These are phyloP conservation scores for Galerucella nymphaeae DNA, from an alignment of 2,888 invertebrate species.

Conservation along the genomic window DNA sequence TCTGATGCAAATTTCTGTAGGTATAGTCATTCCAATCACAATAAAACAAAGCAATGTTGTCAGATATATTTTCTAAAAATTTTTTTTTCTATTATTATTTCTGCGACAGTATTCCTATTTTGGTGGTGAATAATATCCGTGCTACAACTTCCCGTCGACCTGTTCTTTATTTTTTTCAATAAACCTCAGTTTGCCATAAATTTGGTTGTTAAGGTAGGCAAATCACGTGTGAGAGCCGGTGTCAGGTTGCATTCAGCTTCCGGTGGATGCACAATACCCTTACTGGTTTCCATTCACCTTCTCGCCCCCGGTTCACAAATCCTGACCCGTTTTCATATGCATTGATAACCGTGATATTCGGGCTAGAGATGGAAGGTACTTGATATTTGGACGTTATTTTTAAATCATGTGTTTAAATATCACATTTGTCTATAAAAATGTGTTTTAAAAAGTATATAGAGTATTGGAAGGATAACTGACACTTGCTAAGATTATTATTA, in stretches of 20 bases:
- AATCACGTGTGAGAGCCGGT: slow-evolving; percentile 56
- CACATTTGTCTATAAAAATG: too few species aligned
- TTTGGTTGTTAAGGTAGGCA: slow-evolving; percentile 53
- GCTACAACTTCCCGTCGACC: slow-evolving; percentile 1
- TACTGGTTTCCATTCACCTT: slow-evolving; percentile 26
- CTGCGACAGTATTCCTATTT: slow-evolving; percentile 2
- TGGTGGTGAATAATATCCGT: neutral
- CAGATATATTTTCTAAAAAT: too few species aligned
- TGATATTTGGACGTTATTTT: neutral
- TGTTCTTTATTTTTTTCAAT: slow-evolving; percentile 14
- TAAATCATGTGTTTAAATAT: neutral
- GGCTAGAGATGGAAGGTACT: slow-evolving; percentile 22
- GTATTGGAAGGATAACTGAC: too few species aligned
- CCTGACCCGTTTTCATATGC: slow-evolving; percentile 28
- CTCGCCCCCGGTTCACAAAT: slow-evolving; percentile 18
- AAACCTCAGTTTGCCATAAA: slow-evolving; percentile 38
- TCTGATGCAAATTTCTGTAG: too few species aligned
- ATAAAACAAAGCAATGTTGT: too few species aligned
- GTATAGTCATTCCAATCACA: too few species aligned
- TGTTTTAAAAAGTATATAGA: too few species aligned
- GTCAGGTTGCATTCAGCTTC: slow-evolving; percentile 58
- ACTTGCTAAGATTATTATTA: too few species aligned
- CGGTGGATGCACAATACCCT: slow-evolving; percentile 47
- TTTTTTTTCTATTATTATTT: neutral
- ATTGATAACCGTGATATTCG: slow-evolving; percentile 21